Evolutionary conservation across 2,113 vertebrate species (phyloP).

Genomic region (Amphilophus citrinellus): DNA sequence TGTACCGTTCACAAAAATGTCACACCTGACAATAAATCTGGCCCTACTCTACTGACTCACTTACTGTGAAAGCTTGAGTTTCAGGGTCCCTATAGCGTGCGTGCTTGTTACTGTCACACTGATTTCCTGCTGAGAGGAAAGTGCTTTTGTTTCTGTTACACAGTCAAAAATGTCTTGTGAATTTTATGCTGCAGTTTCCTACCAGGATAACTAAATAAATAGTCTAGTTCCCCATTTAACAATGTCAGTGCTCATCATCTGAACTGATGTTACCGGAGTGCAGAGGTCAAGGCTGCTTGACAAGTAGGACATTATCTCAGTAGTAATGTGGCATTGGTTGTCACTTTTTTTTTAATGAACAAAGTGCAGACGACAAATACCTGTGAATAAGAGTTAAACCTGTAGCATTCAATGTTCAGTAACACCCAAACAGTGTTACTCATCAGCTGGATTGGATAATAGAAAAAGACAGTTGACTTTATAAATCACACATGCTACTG

Average conservation of each 20-base stretch:
- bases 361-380: not conserved
- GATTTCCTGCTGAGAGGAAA: not conserved
- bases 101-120: not conserved
- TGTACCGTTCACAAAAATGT: not conserved
- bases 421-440: not conserved
- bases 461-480: not conserved
- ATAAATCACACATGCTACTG: not conserved
- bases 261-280: not conserved
- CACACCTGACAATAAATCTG: not conserved
- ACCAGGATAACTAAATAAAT: not conserved
- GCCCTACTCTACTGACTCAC: not conserved
- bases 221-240: not conserved
- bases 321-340: not conserved
- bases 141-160: not conserved
- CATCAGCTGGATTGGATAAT: too few species aligned
- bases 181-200: not conserved
- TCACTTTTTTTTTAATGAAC: too few species aligned
- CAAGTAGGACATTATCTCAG: not conserved
- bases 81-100: not conserved
- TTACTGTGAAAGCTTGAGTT: conserved; percentile 3
- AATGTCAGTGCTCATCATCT: not conserved
- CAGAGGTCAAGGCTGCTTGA: not conserved
- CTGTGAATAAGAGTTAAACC: not conserved
- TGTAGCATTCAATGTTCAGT: not conserved
- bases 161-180: not conserved